These are phyloP conservation scores for Hemibates koningsi DNA, from an alignment of 2,113 vertebrate genomes.

Conservation along the genomic window DNA sequence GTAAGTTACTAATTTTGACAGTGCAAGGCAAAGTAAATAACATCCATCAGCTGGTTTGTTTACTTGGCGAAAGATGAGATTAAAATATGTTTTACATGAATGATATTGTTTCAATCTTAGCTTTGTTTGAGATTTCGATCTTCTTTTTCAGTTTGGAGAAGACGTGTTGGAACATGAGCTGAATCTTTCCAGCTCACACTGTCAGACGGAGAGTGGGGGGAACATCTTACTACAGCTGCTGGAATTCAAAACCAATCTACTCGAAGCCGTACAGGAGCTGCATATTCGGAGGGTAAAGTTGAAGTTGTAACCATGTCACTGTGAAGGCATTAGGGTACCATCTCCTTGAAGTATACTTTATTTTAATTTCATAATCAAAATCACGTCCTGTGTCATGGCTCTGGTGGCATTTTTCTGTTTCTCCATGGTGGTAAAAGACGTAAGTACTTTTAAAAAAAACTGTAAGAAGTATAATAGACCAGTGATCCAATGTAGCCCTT, in stretches of 20 bases:
- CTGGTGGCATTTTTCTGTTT: not conserved
- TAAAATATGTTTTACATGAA: not conserved
- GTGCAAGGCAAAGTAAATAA: not conserved
- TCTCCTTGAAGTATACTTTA: not conserved
- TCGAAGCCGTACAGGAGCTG: conserved; percentile 86
- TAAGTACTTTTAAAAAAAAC: not conserved
- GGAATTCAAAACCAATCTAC: conserved; percentile 83
- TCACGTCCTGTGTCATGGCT: fast-evolving
- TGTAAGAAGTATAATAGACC: not conserved
- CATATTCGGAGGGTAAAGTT: conserved; percentile 82
- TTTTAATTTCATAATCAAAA: not conserved
- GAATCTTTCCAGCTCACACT: not conserved
- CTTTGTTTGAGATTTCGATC: not conserved
- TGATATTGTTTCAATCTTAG: not conserved
- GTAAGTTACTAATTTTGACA: conserved; percentile 30
- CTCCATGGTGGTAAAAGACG: not conserved
- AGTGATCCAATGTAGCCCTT: not conserved
- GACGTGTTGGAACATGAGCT: not conserved
- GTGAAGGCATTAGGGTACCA: not conserved
- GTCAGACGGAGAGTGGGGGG: conserved; percentile 66
- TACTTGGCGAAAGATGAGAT: not conserved
- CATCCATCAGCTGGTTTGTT: not conserved
- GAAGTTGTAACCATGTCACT: not conserved
- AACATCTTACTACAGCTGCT: conserved; percentile 79
- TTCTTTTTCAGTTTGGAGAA: not conserved